Evolutionary conservation across 2,888 invertebrate genomes (phyloP), one percentile per base, ranked within the genome.

Genomic region (Ferdinandea cuprea): DNA sequence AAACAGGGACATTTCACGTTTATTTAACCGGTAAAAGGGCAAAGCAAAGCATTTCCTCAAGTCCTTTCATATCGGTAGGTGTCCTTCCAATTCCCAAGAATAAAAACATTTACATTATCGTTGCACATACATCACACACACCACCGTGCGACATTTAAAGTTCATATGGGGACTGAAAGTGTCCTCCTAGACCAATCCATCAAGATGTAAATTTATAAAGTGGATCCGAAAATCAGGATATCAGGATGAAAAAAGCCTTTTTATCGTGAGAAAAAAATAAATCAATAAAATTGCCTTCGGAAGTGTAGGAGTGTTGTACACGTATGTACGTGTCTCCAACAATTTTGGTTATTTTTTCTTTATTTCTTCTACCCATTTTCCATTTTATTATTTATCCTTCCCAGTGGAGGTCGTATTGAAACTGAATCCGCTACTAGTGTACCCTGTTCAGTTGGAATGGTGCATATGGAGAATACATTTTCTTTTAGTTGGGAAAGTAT

Each of bases 361-460:
- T 21, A 19, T 5, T 35, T 32, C 32, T 66, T 37, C 19, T 37
- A 32, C 28, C 28, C 59, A 21, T 17, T 54, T 73, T 61, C 59
- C 61, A 61, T 72, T 73, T 73, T 73, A 56, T 66, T 74, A 74
- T 74, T 74, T 74, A 74, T 74, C 56, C 56, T 48, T 65, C 65
- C 65, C 56, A 48, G 48, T 6, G 73, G 56, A 58, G 63, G 28
- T 73, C 25, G 46, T 35, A 65, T 65, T 73, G 37, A 65, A 74
- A 65, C 65, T 74, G 56, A 74, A 65, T 58, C 37, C 28, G 28
- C 11, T 59, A 15, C 28, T 7, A 37, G 37, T 15, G n/a, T 35
- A 15, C 48, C 35, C 46, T 5, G 3, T n/a, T n/a, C n/a, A n/a
- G 28, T 37, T 28, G 50, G 71, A 19, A 40, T 13, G 7, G 35